These are phyloP conservation scores for Diplolepis rosae DNA, from an alignment of 2,888 invertebrate genomes.

Conservation along the genomic window DNA sequence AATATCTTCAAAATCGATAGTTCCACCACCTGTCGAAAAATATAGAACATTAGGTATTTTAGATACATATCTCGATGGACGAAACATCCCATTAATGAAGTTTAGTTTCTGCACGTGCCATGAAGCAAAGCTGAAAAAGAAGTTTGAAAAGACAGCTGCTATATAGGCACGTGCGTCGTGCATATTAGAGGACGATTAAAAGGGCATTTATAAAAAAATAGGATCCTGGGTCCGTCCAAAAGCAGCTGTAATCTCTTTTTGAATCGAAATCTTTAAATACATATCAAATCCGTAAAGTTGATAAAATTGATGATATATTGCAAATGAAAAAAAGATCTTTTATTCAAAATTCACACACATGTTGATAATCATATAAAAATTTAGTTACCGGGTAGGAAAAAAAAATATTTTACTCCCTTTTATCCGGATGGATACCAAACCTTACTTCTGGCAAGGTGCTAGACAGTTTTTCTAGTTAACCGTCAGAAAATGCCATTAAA, in stretches of 20 bases:
- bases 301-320: no score
- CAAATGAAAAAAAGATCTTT: no score
- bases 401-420: no score
- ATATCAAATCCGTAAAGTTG: not conserved
- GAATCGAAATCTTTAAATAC: not conserved
- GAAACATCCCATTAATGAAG: conserved; percentile 13
- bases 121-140: not conserved
- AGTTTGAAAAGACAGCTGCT: conserved; percentile 11
- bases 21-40: not conserved
- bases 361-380: no score
- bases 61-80: not conserved
- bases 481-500: no score
- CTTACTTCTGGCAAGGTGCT: no score
- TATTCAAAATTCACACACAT: no score
- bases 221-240: not conserved
- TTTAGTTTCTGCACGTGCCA: conserved; percentile 20
- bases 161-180: conserved; percentile 18
- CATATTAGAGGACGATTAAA: conserved; percentile 19
- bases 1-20: not conserved
- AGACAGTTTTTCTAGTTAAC: no score
- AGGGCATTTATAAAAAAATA: not conserved
- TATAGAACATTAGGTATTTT: not conserved
- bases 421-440: no score
- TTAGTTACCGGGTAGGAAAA: no score
- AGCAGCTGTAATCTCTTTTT: conserved; percentile 1